A percentile compares a stretch with the other conserved stretches of the same genome.
These are phyloP conservation scores for Naso thynnoides DNA, from an alignment of 2,797 vertebrate genomes.

Conservation along the genomic window DNA sequence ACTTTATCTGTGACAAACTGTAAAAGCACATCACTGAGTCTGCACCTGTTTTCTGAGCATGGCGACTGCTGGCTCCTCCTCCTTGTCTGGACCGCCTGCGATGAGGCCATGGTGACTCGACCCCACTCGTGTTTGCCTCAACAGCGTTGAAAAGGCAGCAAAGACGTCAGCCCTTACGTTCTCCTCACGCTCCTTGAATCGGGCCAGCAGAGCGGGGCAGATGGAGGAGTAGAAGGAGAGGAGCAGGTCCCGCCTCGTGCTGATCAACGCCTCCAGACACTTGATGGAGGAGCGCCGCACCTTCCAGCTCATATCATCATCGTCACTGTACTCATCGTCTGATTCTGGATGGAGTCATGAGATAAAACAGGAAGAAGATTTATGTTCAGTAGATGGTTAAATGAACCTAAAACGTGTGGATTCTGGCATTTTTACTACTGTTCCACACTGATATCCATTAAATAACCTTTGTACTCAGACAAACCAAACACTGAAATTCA, in stretches of 20 bases:
- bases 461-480: not conserved
- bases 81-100: slow-evolving; percentile 50
- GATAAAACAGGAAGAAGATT: not conserved
- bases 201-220: slow-evolving; percentile 88
- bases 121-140: slow-evolving; percentile 88
- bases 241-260: slow-evolving; percentile 88
- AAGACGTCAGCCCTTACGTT: slow-evolving; percentile 94
- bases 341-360: slow-evolving; percentile 81
- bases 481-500: not conserved
- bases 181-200: slow-evolving; percentile 96
- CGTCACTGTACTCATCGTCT: slow-evolving; percentile 94
- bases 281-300: slow-evolving; percentile 93
- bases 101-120: slow-evolving; percentile 62
- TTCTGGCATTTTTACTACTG: no score
- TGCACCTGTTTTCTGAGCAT: slow-evolving; percentile 90
- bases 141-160: slow-evolving; percentile 87
- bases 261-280: slow-evolving; percentile 91
- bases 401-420: no score
- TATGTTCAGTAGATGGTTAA: no score
- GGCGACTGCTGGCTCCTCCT: slow-evolving; percentile 82
- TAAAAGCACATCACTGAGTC: not conserved
- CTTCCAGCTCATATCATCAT: slow-evolving; percentile 98
- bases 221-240: slow-evolving; percentile 89
- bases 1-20: not conserved
- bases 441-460: no score